Conservation (phyloP, 2,113 vertebrate species). For the Psilopsiagon aurifrons region DNA sequence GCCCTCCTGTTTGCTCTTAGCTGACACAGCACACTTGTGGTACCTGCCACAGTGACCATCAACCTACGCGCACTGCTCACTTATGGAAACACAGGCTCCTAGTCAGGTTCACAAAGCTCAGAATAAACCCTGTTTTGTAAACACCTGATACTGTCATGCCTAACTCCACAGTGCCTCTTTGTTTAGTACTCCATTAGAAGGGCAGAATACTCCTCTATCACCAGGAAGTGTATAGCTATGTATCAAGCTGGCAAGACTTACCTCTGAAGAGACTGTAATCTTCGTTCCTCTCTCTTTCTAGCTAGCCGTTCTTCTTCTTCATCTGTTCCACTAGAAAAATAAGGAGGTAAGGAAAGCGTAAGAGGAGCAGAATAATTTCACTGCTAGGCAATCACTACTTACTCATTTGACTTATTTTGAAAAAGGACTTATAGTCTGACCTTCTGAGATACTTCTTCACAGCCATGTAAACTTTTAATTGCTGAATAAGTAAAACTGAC, state of each 20-base stretch:
- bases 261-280: slow-evolving; percentile 66
- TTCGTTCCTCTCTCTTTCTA: slow-evolving; percentile 66
- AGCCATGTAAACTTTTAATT: not conserved
- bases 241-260: not conserved
- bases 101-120: not conserved
- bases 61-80: not conserved
- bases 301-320: slow-evolving; percentile 66
- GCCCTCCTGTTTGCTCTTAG: not conserved
- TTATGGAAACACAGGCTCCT: not conserved
- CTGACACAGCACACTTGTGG: not conserved
- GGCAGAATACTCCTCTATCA: not conserved
- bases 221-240: not conserved
- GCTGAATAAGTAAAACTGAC: not conserved
- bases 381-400: not conserved
- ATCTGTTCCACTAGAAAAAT: slow-evolving; percentile 42
- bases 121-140: not conserved
- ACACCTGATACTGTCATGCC: not conserved
- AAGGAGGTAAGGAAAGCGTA: not conserved
- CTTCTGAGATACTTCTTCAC: not conserved
- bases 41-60: not conserved
- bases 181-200: not conserved
- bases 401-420: not conserved
- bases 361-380: not conserved
- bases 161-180: not conserved
- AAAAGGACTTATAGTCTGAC: not conserved